Percentiles rank a stretch among this genome's conserved stretches.
phyloP scores from a whole-genome alignment of 1,140 invertebrate species.

The Maconellicoccus hirsutus region DNA sequence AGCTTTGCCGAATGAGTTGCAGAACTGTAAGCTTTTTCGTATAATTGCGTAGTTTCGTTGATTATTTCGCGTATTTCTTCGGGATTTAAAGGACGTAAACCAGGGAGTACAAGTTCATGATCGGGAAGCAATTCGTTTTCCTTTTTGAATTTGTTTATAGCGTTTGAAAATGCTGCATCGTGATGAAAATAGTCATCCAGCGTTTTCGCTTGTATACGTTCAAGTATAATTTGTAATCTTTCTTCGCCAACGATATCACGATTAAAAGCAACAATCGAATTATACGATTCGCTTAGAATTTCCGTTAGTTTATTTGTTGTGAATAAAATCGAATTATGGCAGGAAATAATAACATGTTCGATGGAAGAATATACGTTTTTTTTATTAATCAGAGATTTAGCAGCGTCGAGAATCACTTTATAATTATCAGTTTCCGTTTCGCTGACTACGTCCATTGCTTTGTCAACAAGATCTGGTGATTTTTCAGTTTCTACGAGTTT shows the following conservation, averaged over 20 bases:
- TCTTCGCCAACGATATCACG: neutral
- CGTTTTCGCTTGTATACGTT: neutral
- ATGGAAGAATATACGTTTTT: neutral
- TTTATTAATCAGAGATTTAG: neutral
- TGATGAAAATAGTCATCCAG: neutral
- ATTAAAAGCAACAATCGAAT: neutral
- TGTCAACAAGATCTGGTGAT: neutral
- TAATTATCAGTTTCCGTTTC: neutral
- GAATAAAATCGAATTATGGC: neutral
- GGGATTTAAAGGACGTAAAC: neutral
- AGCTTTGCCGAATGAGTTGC: neutral
- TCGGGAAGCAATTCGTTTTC: neutral
- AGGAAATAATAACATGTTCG: neutral
- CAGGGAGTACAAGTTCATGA: neutral
- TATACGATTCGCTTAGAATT: neutral
- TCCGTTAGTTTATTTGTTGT: neutral
- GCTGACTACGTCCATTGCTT: neutral
- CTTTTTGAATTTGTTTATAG: neutral
- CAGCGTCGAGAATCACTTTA: neutral
- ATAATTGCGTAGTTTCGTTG: neutral
- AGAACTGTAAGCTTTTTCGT: neutral
- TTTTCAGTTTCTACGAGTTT: neutral
- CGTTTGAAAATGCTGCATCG: neutral
- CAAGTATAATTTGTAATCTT: neutral
- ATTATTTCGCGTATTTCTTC: neutral